These are phyloP conservation scores for Meiosimyza decipiens DNA, from an alignment of 2,888 invertebrate species.

Conservation along the genomic window DNA sequence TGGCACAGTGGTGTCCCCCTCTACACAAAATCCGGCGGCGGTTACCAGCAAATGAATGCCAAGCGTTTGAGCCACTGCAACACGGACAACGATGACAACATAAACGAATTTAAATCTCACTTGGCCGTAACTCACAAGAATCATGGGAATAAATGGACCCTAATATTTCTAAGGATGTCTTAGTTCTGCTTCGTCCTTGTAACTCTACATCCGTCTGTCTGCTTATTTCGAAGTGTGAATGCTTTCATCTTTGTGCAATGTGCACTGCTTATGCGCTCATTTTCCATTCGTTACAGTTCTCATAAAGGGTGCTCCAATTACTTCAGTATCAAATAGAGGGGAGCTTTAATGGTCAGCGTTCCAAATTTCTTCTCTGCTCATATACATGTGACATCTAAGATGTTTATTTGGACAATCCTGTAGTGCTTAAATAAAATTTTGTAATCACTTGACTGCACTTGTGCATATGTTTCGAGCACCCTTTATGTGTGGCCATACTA, in stretches of 20 bases:
- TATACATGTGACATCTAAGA: too few relatives aligned
- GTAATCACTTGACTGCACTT: too few relatives aligned
- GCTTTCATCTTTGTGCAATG: conserved; percentile 13
- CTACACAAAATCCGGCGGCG: not conserved
- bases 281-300: too few relatives aligned
- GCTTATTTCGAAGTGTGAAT: conserved; percentile 20
- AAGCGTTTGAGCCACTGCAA: conserved; percentile 27
- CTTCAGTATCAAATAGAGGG: too few relatives aligned
- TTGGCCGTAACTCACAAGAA: conserved; percentile 5
- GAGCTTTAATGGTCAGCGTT: too few relatives aligned
- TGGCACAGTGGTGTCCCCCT: not conserved
- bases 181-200: not conserved
- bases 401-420: too few relatives aligned
- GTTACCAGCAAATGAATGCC: not conserved
- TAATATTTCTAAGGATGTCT: not conserved
- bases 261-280: not conserved
- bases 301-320: too few relatives aligned
- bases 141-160: too few relatives aligned
- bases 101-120: conserved; percentile 32
- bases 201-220: not conserved
- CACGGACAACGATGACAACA: not conserved
- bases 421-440: too few relatives aligned
- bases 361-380: too few relatives aligned
- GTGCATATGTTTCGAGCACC: too few relatives aligned
- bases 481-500: too few relatives aligned